Evolutionary conservation across 1,140 invertebrate genomes (phyloP).

Genomic region (Drosophila trapezifrons): DNA sequence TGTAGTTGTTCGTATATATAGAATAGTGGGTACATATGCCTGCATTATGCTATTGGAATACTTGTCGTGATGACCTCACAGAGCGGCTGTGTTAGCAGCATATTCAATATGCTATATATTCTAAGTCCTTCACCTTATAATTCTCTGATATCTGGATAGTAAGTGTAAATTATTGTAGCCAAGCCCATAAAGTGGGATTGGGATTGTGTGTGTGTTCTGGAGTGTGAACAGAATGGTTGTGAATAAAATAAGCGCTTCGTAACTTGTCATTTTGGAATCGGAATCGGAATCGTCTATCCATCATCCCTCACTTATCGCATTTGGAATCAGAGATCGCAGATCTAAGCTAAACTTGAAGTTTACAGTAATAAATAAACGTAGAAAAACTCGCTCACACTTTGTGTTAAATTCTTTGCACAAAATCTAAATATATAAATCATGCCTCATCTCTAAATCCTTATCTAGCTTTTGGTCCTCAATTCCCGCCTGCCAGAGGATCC

Average conservation of each 20-base stretch:
- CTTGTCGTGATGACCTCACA: slow-evolving; percentile 58
- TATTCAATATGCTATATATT: slow-evolving; percentile 27
- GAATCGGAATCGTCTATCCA: slow-evolving; percentile 1
- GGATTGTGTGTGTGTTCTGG: slow-evolving; percentile 17
- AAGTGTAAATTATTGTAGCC: slow-evolving; percentile 40
- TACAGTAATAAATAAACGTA: slow-evolving; percentile 31
- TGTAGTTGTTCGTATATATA: slow-evolving; percentile 29
- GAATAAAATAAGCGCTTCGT: slow-evolving; percentile 37
- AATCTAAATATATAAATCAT: slow-evolving; percentile 22
- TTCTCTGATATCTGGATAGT: slow-evolving; percentile 11
- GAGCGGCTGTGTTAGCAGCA: slow-evolving; percentile 51
- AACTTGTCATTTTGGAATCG: slow-evolving; percentile 61
- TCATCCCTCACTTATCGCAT: slow-evolving; percentile 3
- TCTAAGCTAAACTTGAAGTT: slow-evolving; percentile 59
- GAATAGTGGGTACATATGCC: slow-evolving; percentile 45
- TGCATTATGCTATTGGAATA: slow-evolving; percentile 66
- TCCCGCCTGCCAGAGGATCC: slow-evolving; percentile 31
- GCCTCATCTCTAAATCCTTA: slow-evolving; percentile 9
- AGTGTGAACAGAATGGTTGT: slow-evolving; percentile 36
- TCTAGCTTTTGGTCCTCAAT: slow-evolving; percentile 25
- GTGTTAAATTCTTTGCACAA: slow-evolving; percentile 53
- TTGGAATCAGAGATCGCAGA: slow-evolving; percentile 58
- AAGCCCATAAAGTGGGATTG: slow-evolving; percentile 19
- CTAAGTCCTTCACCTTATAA: slow-evolving; percentile 10
- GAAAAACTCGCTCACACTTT: slow-evolving; percentile 57